A percentile compares a stretch with the other conserved stretches of the same genome.
Evolutionary conservation across 2,888 invertebrate genomes (phyloP).

Genomic region (Tetragonisca angustula): DNA sequence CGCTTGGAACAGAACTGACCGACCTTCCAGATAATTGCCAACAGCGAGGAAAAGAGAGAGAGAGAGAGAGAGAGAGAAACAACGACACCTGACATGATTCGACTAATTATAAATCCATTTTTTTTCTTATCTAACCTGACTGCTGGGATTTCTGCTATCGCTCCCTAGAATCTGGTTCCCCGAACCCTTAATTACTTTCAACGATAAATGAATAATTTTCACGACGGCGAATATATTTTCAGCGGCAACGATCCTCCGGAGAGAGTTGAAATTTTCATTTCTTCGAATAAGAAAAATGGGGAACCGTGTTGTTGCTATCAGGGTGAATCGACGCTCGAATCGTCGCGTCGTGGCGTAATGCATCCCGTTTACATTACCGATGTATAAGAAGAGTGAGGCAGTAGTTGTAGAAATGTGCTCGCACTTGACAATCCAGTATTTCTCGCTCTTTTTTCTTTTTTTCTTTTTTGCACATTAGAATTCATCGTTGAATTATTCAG

Average conservation of each 20-base stretch:
- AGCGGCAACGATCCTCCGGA: too few species aligned
- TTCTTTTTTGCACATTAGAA: too few species aligned
- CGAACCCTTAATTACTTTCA: too few species aligned
- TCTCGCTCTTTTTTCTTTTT: background rate
- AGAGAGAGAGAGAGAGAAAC: background rate
- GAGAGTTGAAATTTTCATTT: too few species aligned
- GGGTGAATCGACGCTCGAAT: background rate
- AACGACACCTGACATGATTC: background rate
- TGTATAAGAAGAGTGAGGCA: background rate
- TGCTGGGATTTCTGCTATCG: background rate
- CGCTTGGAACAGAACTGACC: conserved; percentile 1
- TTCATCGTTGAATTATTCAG: too few species aligned
- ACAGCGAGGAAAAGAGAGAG: background rate
- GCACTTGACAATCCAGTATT: background rate
- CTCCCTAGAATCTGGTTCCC: background rate
- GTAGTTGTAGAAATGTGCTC: conserved; percentile 3
- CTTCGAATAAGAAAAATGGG: conserved; percentile 14
- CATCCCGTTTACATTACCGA: conserved; percentile 22
- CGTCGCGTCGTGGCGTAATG: background rate
- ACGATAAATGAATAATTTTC: too few species aligned
- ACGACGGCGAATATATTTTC: too few species aligned
- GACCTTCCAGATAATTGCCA: background rate
- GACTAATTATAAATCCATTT: background rate
- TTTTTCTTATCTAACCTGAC: background rate
- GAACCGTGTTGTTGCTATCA: background rate